Evolutionary conservation across 2,888 invertebrate species (phyloP).

Genomic region (Unio delphinus): DNA sequence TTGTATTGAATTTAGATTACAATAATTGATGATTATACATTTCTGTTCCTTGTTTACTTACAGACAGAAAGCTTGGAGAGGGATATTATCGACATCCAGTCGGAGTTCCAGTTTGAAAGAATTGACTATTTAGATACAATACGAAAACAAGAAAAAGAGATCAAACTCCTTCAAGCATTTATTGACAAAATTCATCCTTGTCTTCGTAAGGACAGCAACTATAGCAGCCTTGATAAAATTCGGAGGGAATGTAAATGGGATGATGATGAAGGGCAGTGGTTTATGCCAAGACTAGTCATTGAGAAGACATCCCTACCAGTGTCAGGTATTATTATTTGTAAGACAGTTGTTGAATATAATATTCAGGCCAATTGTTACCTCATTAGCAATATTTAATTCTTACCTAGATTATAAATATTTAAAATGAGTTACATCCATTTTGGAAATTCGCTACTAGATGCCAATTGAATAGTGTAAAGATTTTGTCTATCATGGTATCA

Average conservation of each 20-base stretch:
- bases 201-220: constrained; percentile 82
- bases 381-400: too few species aligned
- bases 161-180: constrained; percentile 77
- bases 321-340: constrained; percentile 14
- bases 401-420: too few species aligned
- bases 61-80: constrained; percentile 79
- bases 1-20: background rate
- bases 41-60: constrained; percentile 15
- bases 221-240: constrained; percentile 81
- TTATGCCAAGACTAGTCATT: constrained; percentile 79
- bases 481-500: too few species aligned
- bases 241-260: constrained; percentile 81
- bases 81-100: constrained; percentile 84
- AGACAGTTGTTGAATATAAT: background rate
- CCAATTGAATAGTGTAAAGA: constrained; percentile 1
- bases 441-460: background rate
- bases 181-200: constrained; percentile 77
- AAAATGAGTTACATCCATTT: constrained; percentile 74
- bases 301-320: constrained; percentile 81
- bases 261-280: constrained; percentile 82
- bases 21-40: background rate
- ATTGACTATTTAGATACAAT: constrained; percentile 89
- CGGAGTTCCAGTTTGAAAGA: constrained; percentile 86
- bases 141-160: constrained; percentile 80
- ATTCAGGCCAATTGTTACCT: too few species aligned